phyloP scores from a whole-genome alignment of 2,797 vertebrate genomes.

The Myioborus miniatus region DNA sequence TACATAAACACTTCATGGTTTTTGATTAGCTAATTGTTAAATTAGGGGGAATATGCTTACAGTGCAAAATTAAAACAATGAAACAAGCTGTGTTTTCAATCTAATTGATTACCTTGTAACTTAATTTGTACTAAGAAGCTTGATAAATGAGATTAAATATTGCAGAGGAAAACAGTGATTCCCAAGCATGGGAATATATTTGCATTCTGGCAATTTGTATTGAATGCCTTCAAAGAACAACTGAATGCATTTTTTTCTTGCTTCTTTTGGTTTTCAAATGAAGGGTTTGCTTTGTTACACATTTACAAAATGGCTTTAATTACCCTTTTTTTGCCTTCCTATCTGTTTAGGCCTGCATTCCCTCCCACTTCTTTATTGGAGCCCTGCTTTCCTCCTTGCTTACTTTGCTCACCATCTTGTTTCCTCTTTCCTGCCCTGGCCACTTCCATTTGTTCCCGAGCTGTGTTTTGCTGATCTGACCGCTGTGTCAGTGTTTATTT shows the following conservation, averaged over 20 bases:
- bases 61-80: constrained; percentile 59
- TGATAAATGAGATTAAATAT: constrained; percentile 63
- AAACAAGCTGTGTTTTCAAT: constrained; percentile 54
- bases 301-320: not conserved
- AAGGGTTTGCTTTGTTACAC: not conserved
- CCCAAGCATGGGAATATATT: not conserved
- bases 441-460: not conserved
- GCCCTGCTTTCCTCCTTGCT: not conserved
- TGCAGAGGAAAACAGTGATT: constrained; percentile 23
- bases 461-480: not conserved
- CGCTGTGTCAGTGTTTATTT: not conserved
- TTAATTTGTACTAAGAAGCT: constrained; percentile 67
- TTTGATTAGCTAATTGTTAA: constrained; percentile 57
- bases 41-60: constrained; percentile 45
- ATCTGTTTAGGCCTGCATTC: not conserved
- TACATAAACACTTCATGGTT: constrained; percentile 34
- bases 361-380: not conserved
- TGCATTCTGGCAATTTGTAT: not conserved
- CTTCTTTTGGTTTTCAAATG: not conserved
- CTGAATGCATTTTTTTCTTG: not conserved
- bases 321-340: not conserved
- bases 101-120: constrained; percentile 65
- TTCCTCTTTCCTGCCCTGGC: not conserved
- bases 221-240: not conserved
- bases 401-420: not conserved